Conservation (phyloP, 2,797 vertebrate species). For the Gymnocypris eckloni region DNA sequence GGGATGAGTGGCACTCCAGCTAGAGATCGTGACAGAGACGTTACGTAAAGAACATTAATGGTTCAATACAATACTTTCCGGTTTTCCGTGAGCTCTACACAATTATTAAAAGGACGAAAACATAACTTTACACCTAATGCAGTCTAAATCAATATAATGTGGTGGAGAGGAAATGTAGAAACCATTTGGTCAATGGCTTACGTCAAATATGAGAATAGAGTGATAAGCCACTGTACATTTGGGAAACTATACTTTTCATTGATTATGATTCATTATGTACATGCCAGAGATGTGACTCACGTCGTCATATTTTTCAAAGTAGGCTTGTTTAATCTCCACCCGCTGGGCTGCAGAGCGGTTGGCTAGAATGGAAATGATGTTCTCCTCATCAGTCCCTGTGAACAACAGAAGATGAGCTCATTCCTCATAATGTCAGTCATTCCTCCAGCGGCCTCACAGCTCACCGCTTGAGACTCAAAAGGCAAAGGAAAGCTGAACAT, state of each 20-base stretch:
- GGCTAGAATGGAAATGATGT: slow-evolving; percentile 78
- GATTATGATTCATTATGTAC: background rate
- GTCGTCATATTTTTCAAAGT: slow-evolving; percentile 83
- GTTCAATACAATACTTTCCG: background rate
- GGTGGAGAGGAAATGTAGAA: slow-evolving; percentile 1
- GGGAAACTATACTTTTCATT: background rate
- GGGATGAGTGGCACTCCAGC: too few relatives aligned
- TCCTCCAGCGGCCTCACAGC: background rate
- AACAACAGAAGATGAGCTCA: background rate
- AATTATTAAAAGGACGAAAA: background rate
- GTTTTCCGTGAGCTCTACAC: background rate
- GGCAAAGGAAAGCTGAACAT: background rate
- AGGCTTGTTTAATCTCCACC: slow-evolving; percentile 79
- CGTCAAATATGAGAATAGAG: background rate
- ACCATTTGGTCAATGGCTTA: background rate
- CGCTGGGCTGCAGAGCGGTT: slow-evolving; percentile 79
- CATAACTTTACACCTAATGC: background rate
- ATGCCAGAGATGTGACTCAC: slow-evolving; percentile 69
- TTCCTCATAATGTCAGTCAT: background rate
- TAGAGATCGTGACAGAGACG: background rate
- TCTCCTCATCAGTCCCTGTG: slow-evolving; percentile 81
- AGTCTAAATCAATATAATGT: slow-evolving; percentile 24
- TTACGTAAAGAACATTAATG: background rate
- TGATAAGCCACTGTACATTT: background rate
- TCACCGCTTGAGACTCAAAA: background rate